Percentiles rank a stretch among this genome's conserved stretches.
phyloP scores from a whole-genome alignment of 2,888 invertebrate genomes.

The Drosophila bunnanda region DNA sequence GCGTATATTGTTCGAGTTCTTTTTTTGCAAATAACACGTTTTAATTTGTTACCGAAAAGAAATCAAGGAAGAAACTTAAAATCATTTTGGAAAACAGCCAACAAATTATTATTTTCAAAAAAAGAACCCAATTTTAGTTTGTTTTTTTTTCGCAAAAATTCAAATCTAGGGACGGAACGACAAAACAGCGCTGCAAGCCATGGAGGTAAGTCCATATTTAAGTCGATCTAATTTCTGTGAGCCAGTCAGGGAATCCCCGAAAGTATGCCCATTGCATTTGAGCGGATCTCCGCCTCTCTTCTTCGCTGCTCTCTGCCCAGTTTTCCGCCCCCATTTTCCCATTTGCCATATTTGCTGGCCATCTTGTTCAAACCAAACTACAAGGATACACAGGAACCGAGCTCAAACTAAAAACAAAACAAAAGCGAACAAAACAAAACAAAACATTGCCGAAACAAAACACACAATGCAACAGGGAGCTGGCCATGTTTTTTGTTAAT shows the following conservation, averaged over 20 bases:
- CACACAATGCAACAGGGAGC: slow-evolving; percentile 55
- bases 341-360: slow-evolving; percentile 14
- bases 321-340: not conserved
- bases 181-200: not conserved
- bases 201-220: slow-evolving; percentile 1
- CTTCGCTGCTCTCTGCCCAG: not conserved
- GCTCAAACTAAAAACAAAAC: slow-evolving; percentile 38
- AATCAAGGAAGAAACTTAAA: too few species aligned
- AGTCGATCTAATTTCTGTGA: too few species aligned
- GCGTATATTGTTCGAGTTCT: not conserved
- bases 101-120: not conserved
- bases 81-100: not conserved
- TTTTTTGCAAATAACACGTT: not conserved
- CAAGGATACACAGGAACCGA: slow-evolving; percentile 21
- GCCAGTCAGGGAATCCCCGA: slow-evolving; percentile 13
- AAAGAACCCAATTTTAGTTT: not conserved
- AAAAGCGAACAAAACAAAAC: slow-evolving; percentile 25
- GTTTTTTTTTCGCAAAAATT: not conserved
- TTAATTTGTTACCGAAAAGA: not conserved
- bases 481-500: slow-evolving; percentile 72
- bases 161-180: not conserved
- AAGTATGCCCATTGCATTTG: slow-evolving; percentile 35
- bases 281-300: slow-evolving; percentile 9
- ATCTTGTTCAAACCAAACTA: slow-evolving; percentile 15
- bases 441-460: slow-evolving; percentile 29